Evolutionary conservation across 1,140 invertebrate genomes (phyloP).

Genomic region (Elymnias hypermnestra): DNA sequence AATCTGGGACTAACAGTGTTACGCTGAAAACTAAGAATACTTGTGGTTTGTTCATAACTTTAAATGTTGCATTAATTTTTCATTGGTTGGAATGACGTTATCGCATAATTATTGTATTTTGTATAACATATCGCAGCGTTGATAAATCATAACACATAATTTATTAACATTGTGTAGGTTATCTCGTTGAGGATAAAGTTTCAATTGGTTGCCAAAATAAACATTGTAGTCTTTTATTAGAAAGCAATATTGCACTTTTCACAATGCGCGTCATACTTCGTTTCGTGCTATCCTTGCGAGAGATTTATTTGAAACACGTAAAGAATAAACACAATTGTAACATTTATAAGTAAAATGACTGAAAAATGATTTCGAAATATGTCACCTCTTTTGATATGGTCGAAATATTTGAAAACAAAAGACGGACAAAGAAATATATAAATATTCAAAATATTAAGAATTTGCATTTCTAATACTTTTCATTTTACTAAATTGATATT

Average conservation of each 20-base stretch:
- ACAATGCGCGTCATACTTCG: neutral
- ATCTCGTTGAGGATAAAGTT: neutral
- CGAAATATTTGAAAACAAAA: neutral
- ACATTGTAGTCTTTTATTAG: constrained; percentile 1
- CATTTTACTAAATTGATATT: too few relatives aligned
- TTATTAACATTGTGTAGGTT: constrained; percentile 6
- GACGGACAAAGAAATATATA: neutral
- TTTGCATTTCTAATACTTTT: constrained; percentile 1
- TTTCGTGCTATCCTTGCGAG: neutral
- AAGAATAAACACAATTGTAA: neutral
- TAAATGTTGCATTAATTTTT: constrained; percentile 16
- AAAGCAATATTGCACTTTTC: constrained; percentile 10
- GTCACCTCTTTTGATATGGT: neutral
- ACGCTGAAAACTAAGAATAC: constrained; percentile 21
- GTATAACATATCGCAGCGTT: constrained; percentile 6
- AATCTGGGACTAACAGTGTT: constrained; percentile 32
- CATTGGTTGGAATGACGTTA: constrained; percentile 29
- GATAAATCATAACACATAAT: constrained; percentile 7
- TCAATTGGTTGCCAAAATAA: constrained; percentile 6
- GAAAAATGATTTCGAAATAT: too few relatives aligned
- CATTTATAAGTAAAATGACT: neutral
- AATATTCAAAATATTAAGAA: constrained; percentile 1
- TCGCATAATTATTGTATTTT: constrained; percentile 21
- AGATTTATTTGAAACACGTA: neutral
- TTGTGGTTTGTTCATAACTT: constrained; percentile 29